Conservation (phyloP, 2,888 invertebrate species). For the Drosophila subsilvestris region DNA sequence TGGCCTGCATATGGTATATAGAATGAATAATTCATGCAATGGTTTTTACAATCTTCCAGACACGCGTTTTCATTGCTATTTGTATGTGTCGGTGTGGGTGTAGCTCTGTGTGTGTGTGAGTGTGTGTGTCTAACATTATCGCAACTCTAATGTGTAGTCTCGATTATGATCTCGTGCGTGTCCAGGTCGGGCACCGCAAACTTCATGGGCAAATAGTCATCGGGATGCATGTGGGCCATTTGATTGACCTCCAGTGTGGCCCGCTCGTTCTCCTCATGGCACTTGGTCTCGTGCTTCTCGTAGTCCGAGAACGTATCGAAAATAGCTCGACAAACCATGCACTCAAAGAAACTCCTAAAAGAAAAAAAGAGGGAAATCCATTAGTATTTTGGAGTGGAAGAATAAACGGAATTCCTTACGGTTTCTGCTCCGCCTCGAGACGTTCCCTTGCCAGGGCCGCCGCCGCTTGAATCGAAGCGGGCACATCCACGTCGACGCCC, state of each 20-base stretch:
- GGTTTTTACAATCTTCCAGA: constrained; percentile 46
- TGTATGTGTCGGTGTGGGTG: constrained; percentile 43
- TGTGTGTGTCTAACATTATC: constrained; percentile 43
- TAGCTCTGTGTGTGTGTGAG: constrained; percentile 22
- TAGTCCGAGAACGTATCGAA: constrained; percentile 82
- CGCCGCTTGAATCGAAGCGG: constrained; percentile 74
- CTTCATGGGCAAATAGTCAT: constrained; percentile 80
- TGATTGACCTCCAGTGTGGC: constrained; percentile 72
- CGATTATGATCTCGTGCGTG: constrained; percentile 82
- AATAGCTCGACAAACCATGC: constrained; percentile 81
- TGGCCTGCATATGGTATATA: constrained; percentile 57
- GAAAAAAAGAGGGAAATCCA: background rate
- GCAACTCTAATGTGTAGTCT: constrained; percentile 79
- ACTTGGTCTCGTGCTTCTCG: constrained; percentile 81
- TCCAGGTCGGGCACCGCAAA: constrained; percentile 81
- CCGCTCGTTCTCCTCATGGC: constrained; percentile 74
- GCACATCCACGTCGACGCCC: constrained; percentile 76
- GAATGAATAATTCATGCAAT: constrained; percentile 46
- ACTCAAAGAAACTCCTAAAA: constrained; percentile 80
- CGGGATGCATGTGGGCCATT: constrained; percentile 73
- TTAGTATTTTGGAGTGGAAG: background rate
- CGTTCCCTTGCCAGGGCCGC: constrained; percentile 76
- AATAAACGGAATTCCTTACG: constrained; percentile 27
- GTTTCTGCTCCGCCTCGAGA: constrained; percentile 78
- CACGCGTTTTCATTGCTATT: constrained; percentile 41